Percentiles rank a stretch among this genome's conserved stretches.
phyloP scores from a whole-genome alignment of 1,140 invertebrate genomes.

The Arion vulgaris region DNA sequence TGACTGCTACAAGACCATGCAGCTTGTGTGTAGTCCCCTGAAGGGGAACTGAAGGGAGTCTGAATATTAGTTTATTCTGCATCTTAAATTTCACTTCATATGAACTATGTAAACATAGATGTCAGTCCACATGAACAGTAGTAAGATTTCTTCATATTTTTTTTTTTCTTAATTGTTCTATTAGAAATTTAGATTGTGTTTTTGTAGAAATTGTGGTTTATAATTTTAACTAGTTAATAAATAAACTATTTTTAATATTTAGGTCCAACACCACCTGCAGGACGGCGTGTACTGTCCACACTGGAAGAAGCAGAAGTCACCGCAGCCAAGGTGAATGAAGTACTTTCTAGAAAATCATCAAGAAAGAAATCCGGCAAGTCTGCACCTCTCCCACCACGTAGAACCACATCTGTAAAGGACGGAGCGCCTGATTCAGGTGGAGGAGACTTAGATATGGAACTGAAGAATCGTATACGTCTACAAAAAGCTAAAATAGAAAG shows the following conservation, averaged over 20 bases:
- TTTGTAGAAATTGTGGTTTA: too few relatives aligned
- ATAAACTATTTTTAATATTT: neutral
- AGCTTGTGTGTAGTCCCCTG: too few relatives aligned
- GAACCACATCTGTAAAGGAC: constrained; percentile 57
- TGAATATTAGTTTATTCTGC: too few relatives aligned
- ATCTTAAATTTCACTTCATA: too few relatives aligned
- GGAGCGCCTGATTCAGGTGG: constrained; percentile 27
- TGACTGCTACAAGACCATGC: too few relatives aligned
- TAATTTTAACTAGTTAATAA: neutral
- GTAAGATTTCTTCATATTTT: too few relatives aligned
- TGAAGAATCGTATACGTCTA: constrained; percentile 66
- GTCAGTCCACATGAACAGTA: too few relatives aligned
- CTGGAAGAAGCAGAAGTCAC: constrained; percentile 64
- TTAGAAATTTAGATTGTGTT: too few relatives aligned
- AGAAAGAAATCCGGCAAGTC: constrained; percentile 58
- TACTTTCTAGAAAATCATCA: constrained; percentile 56
- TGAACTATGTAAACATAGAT: too few relatives aligned
- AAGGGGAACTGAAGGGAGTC: too few relatives aligned
- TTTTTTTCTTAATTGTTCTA: too few relatives aligned
- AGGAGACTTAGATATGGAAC: constrained; percentile 57
- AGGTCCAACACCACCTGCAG: constrained; percentile 66
- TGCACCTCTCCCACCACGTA: constrained; percentile 58
- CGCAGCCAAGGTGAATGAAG: constrained; percentile 51
- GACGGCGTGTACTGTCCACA: constrained; percentile 57
- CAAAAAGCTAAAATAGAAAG: constrained; percentile 69